Percentiles rank a stretch among this genome's conserved stretches.
phyloP scores from a whole-genome alignment of 2,888 invertebrate genomes.

The Orgyia antiqua region DNA sequence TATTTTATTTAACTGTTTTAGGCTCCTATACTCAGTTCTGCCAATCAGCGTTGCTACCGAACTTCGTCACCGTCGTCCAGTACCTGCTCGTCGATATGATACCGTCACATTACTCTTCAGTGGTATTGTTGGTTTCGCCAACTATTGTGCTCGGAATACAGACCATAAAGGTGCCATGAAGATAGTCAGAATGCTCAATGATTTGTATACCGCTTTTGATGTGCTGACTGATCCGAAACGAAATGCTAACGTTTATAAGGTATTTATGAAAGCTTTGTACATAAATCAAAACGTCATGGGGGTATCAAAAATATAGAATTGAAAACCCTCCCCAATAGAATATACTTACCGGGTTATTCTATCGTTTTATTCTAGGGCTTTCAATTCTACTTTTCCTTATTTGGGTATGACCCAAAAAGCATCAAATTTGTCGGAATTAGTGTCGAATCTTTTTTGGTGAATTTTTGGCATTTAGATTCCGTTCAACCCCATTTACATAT shows the following conservation, averaged over 20 bases:
- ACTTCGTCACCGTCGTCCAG: constrained; percentile 92
- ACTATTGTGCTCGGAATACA: constrained; percentile 93
- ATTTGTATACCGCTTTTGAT: constrained; percentile 95
- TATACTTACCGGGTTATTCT: too few relatives aligned
- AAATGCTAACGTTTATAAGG: constrained; percentile 97
- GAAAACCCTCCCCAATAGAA: too few relatives aligned
- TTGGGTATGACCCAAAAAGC: too few relatives aligned
- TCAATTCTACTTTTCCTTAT: too few relatives aligned
- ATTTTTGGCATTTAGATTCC: too few relatives aligned
- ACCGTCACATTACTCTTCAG: constrained; percentile 96
- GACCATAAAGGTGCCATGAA: constrained; percentile 97
- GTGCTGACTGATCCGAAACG: constrained; percentile 94
- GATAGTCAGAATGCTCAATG: constrained; percentile 95
- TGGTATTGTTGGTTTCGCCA: constrained; percentile 92
- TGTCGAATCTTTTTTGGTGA: too few relatives aligned
- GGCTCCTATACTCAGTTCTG: constrained; percentile 94
- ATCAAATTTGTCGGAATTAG: too few relatives aligned
- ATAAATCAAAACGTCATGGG: not conserved
- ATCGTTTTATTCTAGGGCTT: too few relatives aligned
- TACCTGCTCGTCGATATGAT: constrained; percentile 92
- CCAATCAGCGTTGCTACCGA: constrained; percentile 97
- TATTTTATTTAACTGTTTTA: too few relatives aligned
- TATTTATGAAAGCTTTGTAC: too few relatives aligned
- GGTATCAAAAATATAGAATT: not conserved
- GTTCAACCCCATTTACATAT: too few relatives aligned